Base-by-base conservation (phyloP, 1,140 invertebrate genomes). In the Pseudoatta argentina region DNA sequence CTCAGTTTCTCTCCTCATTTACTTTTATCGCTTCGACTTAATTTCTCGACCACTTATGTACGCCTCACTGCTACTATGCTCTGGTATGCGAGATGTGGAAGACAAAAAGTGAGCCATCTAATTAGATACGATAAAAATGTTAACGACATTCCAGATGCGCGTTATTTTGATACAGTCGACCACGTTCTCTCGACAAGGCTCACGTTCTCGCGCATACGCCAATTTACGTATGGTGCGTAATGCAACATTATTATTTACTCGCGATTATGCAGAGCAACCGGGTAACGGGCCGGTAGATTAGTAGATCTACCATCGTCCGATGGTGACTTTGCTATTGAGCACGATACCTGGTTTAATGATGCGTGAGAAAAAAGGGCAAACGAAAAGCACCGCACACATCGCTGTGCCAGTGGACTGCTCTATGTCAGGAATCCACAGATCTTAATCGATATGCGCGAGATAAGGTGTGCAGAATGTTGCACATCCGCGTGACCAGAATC, bases 381-480 rank as follows among this genome's bases (percentile, higher is more conserved):
- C 1, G 78, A 53, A 39, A 39, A 30, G 71, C 83, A 12, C 72
- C 76, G 77, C 85, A 76, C 12, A 14, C 51, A 69, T 86, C 75
- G 57, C 1, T 16, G 53, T 44, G 30, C 24, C 21, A 16, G 88
- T 10, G 61, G 85, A 89, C 83, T 87, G 81, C 76, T 69, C 59
- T 59, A 85, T 66, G 78, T 81, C 59, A 75, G 85, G 55, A 83
- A 86, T 89, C 73, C 59, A 73, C 88, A 83, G 71, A 87, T 87
- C 87, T 78, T 89, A 86, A 89, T 89, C 88, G 87, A 86, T 77
- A 87, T 71, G 16, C 39, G 59, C 55, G 77, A 55, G 53, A 87
- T 64, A 59, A 57, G 75, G 30, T 48, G 64, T 44, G 69, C 39
- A 63, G 44, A 64, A 59, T 66, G 44, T 79, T 67, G 67, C 72